phyloP scores from a whole-genome alignment of 2,888 invertebrate species.

The Baccha elongata region DNA sequence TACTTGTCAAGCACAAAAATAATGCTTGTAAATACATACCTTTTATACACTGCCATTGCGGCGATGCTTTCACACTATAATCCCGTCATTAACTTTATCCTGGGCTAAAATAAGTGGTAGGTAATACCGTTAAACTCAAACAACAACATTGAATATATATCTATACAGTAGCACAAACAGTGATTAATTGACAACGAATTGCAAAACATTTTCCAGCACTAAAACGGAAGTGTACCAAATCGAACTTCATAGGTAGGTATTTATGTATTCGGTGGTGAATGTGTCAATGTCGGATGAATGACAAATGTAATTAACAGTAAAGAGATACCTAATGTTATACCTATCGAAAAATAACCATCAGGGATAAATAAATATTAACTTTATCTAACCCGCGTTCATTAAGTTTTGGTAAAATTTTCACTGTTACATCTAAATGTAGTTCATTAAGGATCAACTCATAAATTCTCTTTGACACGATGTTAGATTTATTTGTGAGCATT shows the following conservation, averaged over 20 bases:
- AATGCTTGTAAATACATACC: conserved; percentile 60
- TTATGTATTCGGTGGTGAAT: too few species aligned
- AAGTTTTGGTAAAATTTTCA: conserved; percentile 32
- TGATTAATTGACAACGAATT: conserved; percentile 58
- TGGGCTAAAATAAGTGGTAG: conserved; percentile 30
- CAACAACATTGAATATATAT: conserved; percentile 24
- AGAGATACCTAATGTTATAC: conserved; percentile 28
- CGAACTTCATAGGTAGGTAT: background rate
- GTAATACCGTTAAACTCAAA: conserved; percentile 33
- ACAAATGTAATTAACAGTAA: conserved; percentile 60
- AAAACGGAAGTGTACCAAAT: background rate
- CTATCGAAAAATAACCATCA: conserved; percentile 36
- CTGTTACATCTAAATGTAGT: conserved; percentile 19
- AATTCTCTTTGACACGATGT: conserved; percentile 57
- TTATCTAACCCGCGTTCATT: conserved; percentile 56
- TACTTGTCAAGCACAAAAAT: conserved; percentile 55
- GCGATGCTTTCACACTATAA: conserved; percentile 34
- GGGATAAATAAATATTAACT: conserved; percentile 60
- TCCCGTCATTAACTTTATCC: conserved; percentile 43
- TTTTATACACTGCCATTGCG: conserved; percentile 29
- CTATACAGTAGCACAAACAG: too few species aligned
- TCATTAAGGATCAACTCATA: conserved; percentile 45
- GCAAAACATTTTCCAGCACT: background rate
- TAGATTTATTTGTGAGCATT: background rate
- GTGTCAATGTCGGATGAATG: conserved; percentile 42